phyloP scores from a whole-genome alignment of 2,797 vertebrate species.

The Pipistrellus kuhlii region DNA sequence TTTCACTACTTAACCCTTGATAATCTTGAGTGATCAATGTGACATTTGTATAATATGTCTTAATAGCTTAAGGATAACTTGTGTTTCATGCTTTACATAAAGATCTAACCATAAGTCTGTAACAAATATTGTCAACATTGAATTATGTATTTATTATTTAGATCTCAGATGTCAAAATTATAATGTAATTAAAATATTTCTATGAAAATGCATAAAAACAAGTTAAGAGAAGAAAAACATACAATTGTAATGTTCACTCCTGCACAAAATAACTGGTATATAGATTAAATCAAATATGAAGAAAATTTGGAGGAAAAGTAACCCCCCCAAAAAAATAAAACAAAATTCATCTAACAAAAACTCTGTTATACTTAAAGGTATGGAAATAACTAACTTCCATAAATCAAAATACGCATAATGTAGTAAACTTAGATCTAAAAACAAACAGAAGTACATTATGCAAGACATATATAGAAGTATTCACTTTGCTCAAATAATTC shows the following conservation, averaged over 20 bases:
- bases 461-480: neutral
- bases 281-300: constrained; percentile 48
- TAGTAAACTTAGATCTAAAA: neutral
- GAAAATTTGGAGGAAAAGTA: neutral
- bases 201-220: constrained; percentile 19
- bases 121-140: neutral
- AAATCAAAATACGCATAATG: neutral
- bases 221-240: neutral
- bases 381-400: neutral
- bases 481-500: constrained; percentile 10
- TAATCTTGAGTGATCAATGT: constrained; percentile 32
- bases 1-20: neutral
- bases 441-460: neutral
- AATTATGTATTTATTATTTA: constrained; percentile 19
- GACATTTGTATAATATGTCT: neutral
- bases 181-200: constrained; percentile 26
- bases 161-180: neutral
- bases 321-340: neutral
- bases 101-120: neutral
- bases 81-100: neutral
- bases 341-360: neutral
- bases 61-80: neutral
- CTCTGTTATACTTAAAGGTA: neutral
- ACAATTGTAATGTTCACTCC: constrained; percentile 23
- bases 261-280: neutral